These are phyloP conservation scores for Volucella zonaria DNA, from an alignment of 2,888 invertebrate genomes.

Conservation along the genomic window DNA sequence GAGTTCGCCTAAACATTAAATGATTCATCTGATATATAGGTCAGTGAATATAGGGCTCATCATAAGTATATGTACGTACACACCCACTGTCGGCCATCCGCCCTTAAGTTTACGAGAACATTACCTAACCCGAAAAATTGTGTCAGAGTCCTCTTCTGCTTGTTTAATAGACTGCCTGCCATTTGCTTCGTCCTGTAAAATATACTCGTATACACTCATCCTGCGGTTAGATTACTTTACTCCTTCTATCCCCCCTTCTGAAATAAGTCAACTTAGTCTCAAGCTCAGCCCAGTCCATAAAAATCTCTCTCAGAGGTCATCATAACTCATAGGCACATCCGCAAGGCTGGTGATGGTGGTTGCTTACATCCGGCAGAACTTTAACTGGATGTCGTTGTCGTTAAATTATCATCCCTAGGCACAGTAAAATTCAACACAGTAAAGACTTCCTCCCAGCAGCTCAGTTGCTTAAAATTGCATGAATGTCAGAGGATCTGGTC, in stretches of 20 bases:
- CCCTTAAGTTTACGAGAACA: too few relatives aligned
- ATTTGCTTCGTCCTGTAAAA: conserved; percentile 3
- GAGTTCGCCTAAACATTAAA: too few relatives aligned
- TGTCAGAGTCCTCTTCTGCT: not conserved
- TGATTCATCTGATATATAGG: too few relatives aligned
- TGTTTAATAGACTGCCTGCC: conserved; percentile 23
- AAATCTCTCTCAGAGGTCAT: conserved; percentile 47
- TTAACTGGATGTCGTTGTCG: conserved; percentile 53
- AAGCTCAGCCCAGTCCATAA: conserved; percentile 41
- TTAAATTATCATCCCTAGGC: conserved; percentile 45
- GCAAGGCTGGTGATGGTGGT: not conserved
- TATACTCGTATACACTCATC: conserved; percentile 28
- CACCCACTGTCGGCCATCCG: too few relatives aligned
- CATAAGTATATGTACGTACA: too few relatives aligned
- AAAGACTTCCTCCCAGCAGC: not conserved
- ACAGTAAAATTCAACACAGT: conserved; percentile 31
- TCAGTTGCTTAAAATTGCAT: conserved; percentile 68
- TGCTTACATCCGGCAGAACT: conserved; percentile 30
- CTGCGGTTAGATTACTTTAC: conserved; percentile 36
- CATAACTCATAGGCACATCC: conserved; percentile 48
- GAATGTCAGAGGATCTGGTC: conserved; percentile 52
- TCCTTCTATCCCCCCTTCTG: not conserved
- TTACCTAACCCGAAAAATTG: too few relatives aligned
- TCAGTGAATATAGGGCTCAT: too few relatives aligned
- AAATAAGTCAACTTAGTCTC: conserved; percentile 8